Percentiles rank a stretch among this genome's conserved stretches.
These are phyloP conservation scores for Piprites chloris DNA, from an alignment of 2,113 vertebrate species.

Conservation along the genomic window DNA sequence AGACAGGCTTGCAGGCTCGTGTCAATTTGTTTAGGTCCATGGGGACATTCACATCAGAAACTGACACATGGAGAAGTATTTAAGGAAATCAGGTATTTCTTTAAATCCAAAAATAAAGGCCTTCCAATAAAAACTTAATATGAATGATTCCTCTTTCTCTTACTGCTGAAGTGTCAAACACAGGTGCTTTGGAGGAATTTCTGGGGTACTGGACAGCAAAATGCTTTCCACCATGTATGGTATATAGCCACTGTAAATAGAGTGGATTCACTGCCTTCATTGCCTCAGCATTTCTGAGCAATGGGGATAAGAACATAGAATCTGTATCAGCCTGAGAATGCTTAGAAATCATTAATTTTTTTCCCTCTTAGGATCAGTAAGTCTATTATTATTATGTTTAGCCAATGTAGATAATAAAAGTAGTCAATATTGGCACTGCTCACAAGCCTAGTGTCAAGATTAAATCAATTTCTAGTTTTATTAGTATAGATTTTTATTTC, in stretches of 20 bases:
- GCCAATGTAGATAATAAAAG: neutral
- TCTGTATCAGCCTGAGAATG: neutral
- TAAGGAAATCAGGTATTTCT: neutral
- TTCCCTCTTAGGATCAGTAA: neutral
- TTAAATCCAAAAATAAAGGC: neutral
- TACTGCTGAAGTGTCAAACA: neutral
- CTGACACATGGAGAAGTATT: neutral
- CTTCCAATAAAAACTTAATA: neutral
- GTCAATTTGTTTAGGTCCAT: neutral
- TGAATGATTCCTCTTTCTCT: neutral
- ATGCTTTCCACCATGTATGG: neutral
- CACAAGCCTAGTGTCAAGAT: neutral
- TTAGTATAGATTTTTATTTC: neutral
- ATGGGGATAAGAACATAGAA: neutral
- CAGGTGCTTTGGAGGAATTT: neutral
- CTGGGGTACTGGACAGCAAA: neutral
- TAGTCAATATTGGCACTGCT: neutral
- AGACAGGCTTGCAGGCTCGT: neutral
- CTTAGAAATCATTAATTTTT: neutral
- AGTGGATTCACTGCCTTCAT: neutral
- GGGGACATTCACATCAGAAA: neutral
- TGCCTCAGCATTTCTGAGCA: neutral
- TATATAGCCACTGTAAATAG: neutral
- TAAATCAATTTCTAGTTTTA: neutral
- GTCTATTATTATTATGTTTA: neutral